Evolutionary conservation across 2,113 vertebrate genomes (phyloP).

Genomic region (Campylomormyrus numenius): DNA sequence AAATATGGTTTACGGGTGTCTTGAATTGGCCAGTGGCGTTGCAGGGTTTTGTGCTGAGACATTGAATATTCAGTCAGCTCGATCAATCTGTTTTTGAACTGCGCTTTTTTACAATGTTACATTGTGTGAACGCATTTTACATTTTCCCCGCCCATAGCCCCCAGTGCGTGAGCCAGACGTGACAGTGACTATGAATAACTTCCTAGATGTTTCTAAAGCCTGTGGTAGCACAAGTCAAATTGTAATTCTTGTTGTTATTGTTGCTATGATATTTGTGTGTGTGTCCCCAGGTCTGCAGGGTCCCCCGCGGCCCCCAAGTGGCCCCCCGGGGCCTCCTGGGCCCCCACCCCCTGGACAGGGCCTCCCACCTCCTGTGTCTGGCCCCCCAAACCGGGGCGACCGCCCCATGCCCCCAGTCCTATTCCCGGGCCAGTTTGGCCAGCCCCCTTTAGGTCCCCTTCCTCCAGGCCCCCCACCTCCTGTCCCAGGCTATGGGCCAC

Average conservation of each 20-base stretch:
- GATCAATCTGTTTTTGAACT: neutral
- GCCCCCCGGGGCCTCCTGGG: slow-evolving; percentile 87
- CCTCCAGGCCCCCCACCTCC: slow-evolving; percentile 94
- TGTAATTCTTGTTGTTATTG: neutral
- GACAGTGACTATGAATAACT: neutral
- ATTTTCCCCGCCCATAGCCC: neutral
- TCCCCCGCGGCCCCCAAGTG: slow-evolving; percentile 86
- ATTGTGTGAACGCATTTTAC: neutral
- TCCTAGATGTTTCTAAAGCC: neutral
- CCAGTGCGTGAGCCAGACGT: neutral
- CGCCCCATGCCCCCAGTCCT: slow-evolving; percentile 92
- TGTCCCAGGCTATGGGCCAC: slow-evolving; percentile 76
- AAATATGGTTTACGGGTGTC: neutral
- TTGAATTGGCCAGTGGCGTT: neutral
- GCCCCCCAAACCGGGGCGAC: slow-evolving; percentile 89
- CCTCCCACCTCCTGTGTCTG: slow-evolving; percentile 81
- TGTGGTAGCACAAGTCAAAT: neutral
- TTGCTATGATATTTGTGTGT: slow-evolving; percentile 16
- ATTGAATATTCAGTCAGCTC: neutral
- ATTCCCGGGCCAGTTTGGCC: slow-evolving; percentile 94
- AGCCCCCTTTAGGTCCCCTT: slow-evolving; percentile 86
- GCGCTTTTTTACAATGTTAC: neutral
- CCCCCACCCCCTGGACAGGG: slow-evolving; percentile 93
- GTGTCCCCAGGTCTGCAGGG: slow-evolving; percentile 72
- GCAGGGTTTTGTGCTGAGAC: neutral